Conservation (phyloP, 2,113 vertebrate genomes). For the Ailuropoda melanoleuca region DNA sequence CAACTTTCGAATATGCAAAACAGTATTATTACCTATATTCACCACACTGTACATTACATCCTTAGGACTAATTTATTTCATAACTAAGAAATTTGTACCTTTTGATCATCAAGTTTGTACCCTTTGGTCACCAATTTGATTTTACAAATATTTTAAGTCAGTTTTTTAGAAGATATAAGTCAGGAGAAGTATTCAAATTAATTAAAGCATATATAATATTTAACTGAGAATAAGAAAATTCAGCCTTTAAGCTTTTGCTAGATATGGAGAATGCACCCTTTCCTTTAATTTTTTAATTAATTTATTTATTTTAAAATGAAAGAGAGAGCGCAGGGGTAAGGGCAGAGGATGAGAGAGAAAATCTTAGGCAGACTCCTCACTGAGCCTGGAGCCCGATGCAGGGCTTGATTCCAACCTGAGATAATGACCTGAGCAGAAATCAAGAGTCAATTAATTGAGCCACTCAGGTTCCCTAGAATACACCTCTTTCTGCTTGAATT, state of each 20-base stretch:
- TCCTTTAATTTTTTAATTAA: not conserved
- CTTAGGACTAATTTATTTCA: not conserved
- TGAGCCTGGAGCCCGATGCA: accelerated
- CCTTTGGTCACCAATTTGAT: not conserved
- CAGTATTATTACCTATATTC: not conserved
- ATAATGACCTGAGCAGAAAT: not conserved
- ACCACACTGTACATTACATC: not conserved
- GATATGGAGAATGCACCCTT: not conserved
- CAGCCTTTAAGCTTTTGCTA: not conserved
- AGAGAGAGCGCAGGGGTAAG: not conserved
- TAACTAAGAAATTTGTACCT: not conserved
- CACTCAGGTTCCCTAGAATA: not conserved
- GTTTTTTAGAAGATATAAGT: not conserved
- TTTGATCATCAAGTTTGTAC: not conserved
- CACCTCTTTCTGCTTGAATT: not conserved
- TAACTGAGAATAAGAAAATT: not conserved
- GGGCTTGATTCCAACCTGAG: not conserved
- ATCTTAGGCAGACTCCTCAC: not conserved
- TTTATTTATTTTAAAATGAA: not conserved
- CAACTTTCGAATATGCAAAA: not conserved
- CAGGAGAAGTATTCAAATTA: not conserved
- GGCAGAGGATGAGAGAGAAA: not conserved
- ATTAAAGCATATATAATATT: not conserved
- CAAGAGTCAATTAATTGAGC: not conserved
- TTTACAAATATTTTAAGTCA: not conserved